A percentile compares a stretch with the other conserved stretches of the same genome.
phyloP scores from a whole-genome alignment of 2,797 vertebrate genomes.

The Rhinella marina region DNA sequence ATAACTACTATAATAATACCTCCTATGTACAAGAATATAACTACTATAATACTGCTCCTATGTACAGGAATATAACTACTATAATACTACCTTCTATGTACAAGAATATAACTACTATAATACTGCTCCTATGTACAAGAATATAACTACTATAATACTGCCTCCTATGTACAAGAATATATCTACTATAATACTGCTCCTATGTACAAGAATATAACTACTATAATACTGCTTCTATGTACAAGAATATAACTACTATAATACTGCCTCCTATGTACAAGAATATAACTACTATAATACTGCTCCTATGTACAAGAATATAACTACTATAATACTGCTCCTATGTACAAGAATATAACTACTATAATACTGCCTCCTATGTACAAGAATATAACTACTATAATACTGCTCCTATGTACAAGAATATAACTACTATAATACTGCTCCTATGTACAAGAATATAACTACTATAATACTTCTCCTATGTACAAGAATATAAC shows the following conservation, averaged over 20 bases:
- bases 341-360: slow-evolving; percentile 3
- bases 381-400: slow-evolving; percentile 6
- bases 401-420: neutral
- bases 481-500: no score
- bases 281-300: slow-evolving; percentile 2
- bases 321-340: neutral
- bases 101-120: no score
- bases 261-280: neutral
- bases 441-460: no score
- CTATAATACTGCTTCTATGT: no score
- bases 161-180: neutral
- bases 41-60: no score
- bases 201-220: slow-evolving; percentile 9
- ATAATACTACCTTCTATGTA: no score
- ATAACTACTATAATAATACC: neutral
- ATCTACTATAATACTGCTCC: neutral
- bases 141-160: slow-evolving; percentile 3
- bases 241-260: neutral
- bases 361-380: neutral
- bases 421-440: no score
- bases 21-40: slow-evolving; percentile 3
- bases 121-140: neutral
- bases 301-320: no score
- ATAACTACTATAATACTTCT: no score
- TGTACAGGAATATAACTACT: no score